These are phyloP conservation scores for Apogon hyalosoma DNA, from an alignment of 2,797 vertebrate genomes.

Conservation along the genomic window DNA sequence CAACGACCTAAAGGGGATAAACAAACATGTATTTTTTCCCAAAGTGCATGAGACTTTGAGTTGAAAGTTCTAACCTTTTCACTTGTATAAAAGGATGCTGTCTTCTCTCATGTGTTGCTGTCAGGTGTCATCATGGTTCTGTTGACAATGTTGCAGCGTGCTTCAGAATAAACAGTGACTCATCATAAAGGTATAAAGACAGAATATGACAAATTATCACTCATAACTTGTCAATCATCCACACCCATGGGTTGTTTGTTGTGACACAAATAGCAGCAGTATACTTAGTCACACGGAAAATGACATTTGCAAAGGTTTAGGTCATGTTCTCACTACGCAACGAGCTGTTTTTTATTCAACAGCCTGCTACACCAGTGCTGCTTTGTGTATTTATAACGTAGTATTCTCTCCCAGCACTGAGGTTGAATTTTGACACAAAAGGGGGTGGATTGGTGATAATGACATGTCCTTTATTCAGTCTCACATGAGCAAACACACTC, in stretches of 20 bases:
- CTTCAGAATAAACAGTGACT: constrained; percentile 56
- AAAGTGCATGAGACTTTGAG: constrained; percentile 24
- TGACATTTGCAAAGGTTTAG: constrained; percentile 72
- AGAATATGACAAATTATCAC: constrained; percentile 74
- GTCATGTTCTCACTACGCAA: constrained; percentile 39
- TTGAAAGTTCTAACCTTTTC: constrained; percentile 58
- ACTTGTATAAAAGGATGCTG: constrained; percentile 21
- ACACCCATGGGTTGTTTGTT: constrained; percentile 71
- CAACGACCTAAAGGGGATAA: constrained; percentile 19
- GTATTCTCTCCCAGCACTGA: constrained; percentile 17
- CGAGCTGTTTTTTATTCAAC: constrained; percentile 47
- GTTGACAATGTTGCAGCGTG: constrained; percentile 42
- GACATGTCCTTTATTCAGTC: constrained; percentile 49
- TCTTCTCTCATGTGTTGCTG: constrained; percentile 53
- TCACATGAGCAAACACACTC: constrained; percentile 24
- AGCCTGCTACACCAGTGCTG: constrained; percentile 23
- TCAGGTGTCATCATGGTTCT: constrained; percentile 59
- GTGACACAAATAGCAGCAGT: constrained; percentile 72
- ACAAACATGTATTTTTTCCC: constrained; percentile 16
- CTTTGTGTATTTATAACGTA: constrained; percentile 19
- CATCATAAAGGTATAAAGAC: constrained; percentile 66
- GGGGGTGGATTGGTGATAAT: constrained; percentile 48
- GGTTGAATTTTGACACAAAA: constrained; percentile 39
- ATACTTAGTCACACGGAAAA: constrained; percentile 60
- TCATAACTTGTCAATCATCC: constrained; percentile 73